Evolutionary conservation across 1,140 invertebrate genomes (phyloP), one percentile per base, ranked within the genome.

Genomic region (Theocolax elegans): DNA sequence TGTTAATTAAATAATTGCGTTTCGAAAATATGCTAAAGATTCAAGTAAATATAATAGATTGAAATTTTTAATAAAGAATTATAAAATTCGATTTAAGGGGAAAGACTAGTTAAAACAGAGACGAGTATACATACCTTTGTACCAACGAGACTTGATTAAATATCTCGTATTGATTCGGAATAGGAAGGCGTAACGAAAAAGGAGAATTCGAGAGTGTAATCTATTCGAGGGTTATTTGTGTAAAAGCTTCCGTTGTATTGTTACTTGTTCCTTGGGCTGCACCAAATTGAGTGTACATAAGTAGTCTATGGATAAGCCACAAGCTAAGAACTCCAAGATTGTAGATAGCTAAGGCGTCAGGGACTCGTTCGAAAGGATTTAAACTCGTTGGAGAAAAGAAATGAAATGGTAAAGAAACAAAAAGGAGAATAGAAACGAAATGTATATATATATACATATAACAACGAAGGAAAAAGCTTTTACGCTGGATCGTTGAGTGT

Each of bases 241-340:
- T 48, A 49, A 63, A 49, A 49, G 44, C 27, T 64, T 53, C 13
- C 25, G 10, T 38, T 19, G 9, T 13, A 44, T 66, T 66, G 51
- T 42, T 51, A 35, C 21, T 6, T 2, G 1, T 25, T 59, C 21
- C 38, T 59, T 54, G 3, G 51, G 19, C n/a, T 23, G 19, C 13
- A 29, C 63, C 19, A 67, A 67, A 58, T 58, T 56, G 35, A 56
- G 49, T 29, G 63, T 66, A 67, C 27, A 48, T 48, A 23, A 23
- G 15, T 44, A 54, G 38, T 66, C 51, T 17, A 53, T 29, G 49
- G 40, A 58, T 67, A 46, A 58, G 19, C 53, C 40, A 40, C 40
- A 21, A 4, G 42, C 40, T 46, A 56, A 29, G 48, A 44, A 54
- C 49, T 46, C 25, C n/a, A 23, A 66, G 51, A 56, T 66, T 46